Evolutionary conservation across 2,888 invertebrate species (phyloP).

Genomic region (Tiliacea citrago): DNA sequence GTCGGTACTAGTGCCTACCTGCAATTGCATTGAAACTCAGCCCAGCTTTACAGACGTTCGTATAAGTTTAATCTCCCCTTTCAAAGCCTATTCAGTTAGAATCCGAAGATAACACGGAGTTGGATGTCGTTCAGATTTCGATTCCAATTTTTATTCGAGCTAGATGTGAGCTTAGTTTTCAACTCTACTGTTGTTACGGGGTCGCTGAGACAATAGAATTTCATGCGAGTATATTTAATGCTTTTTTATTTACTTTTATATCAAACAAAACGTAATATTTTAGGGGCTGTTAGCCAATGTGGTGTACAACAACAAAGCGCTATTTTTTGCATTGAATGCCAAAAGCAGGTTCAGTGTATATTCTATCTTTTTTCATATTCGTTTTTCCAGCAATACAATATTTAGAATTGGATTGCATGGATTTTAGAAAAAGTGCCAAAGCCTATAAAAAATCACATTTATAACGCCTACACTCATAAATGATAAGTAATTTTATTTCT

Average conservation of each 20-base stretch:
- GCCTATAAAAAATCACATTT: background rate
- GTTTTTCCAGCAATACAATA: constrained; percentile 1
- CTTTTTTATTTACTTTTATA: constrained; percentile 4
- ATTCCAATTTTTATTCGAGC: constrained; percentile 40
- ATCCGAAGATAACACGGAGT: constrained; percentile 49
- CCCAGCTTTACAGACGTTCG: constrained; percentile 42
- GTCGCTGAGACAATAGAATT: constrained; percentile 5
- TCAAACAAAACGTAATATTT: constrained; percentile 26
- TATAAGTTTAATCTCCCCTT: constrained; percentile 62
- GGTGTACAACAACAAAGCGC: constrained; percentile 10
- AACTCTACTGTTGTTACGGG: background rate
- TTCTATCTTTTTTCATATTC: constrained; percentile 15
- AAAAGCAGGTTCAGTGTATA: background rate
- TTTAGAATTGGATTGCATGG: background rate
- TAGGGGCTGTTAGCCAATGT: constrained; percentile 23
- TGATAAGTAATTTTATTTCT: too few species aligned
- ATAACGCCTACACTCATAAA: background rate
- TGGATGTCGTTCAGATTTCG: constrained; percentile 30
- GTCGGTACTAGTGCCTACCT: constrained; percentile 31
- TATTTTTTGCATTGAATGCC: constrained; percentile 8
- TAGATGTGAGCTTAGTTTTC: constrained; percentile 7
- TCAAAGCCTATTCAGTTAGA: constrained; percentile 67
- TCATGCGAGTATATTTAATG: background rate
- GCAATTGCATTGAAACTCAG: constrained; percentile 57
- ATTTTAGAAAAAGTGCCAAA: background rate